Evolutionary conservation across 2,113 vertebrate species (phyloP), one percentile per base, ranked within the genome.

Genomic region (Taxidea taxus): DNA sequence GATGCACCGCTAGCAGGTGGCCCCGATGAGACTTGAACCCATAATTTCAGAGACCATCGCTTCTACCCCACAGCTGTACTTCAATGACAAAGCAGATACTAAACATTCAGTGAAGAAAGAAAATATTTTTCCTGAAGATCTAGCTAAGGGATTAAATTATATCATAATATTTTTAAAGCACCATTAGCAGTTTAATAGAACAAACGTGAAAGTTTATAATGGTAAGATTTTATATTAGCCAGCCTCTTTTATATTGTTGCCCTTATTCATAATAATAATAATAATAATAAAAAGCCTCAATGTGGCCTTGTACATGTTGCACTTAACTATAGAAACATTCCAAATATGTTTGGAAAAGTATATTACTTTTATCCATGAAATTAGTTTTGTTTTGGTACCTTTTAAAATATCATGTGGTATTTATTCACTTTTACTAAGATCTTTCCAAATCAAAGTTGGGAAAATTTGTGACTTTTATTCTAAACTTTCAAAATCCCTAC

Each of bases 141-240:
- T 96, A 95, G 37, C 62, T 87, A 85, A 94, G 37, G 87, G 64
- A 92, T 94, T 89, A 81, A 90, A 78, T 98, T 96, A 97, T 95
- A 97, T 78, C 85, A 87, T 98, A 98, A 98, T 97, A 98, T 98
- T 98, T 98, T 98, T 96, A 98, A 98, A 98, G 95, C 75, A 95
- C 95, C 25, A 25, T 98, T 98, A 98, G 97, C 97, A 97, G 96
- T 93, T 98, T 98, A 98, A 93, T 97, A 98, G 97, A 98, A 98
- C 97, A 98, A 98, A 98, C 97, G 95, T 98, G 95, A 98, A 98
- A 97, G 97, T 97, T 97, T 97, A 97, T 98, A 98, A 98, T 97
- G 97, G 82, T 90, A 83, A 98, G 96, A 98, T 98, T 98, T 98
- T 98, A 98, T 97, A 98, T 94, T 97, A 97, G 96, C 97, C 95